Percentiles rank a stretch among this genome's conserved stretches.
Conservation (phyloP, 2,113 vertebrate genomes). For the Cyanistes caeruleus region DNA sequence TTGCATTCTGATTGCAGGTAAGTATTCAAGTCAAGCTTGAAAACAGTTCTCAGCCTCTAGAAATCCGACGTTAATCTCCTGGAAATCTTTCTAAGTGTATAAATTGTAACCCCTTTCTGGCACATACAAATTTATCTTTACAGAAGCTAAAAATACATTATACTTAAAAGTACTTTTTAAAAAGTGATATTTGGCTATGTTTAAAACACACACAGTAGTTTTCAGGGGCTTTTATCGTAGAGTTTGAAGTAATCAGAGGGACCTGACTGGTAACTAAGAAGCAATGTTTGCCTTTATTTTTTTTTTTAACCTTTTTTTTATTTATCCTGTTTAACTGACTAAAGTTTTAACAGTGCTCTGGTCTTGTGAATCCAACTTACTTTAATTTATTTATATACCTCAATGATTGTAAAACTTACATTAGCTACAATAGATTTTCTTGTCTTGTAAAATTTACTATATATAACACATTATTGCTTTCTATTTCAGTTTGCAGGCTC, state of each 20-base stretch:
- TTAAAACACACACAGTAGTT: background rate
- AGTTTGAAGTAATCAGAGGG: background rate
- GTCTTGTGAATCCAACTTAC: background rate
- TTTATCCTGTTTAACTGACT: background rate
- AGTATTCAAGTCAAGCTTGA: background rate
- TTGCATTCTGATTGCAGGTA: background rate
- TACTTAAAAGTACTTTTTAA: background rate
- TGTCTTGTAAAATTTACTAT: background rate
- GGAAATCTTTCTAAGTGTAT: background rate
- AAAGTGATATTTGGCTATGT: background rate
- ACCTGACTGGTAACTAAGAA: background rate
- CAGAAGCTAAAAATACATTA: background rate
- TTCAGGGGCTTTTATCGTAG: background rate
- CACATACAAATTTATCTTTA: background rate
- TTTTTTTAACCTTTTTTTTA: background rate
- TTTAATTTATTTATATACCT: background rate
- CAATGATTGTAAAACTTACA: background rate
- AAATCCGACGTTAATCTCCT: background rate
- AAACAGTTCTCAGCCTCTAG: background rate
- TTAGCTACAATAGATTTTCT: background rate
- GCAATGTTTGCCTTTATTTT: fast-evolving
- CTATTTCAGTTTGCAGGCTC: background rate
- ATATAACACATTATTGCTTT: fast-evolving
- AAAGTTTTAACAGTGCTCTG: background rate
- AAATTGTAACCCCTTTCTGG: background rate